Evolutionary conservation across 1,140 invertebrate species (phyloP).

Genomic region (Drosophila watanabei): DNA sequence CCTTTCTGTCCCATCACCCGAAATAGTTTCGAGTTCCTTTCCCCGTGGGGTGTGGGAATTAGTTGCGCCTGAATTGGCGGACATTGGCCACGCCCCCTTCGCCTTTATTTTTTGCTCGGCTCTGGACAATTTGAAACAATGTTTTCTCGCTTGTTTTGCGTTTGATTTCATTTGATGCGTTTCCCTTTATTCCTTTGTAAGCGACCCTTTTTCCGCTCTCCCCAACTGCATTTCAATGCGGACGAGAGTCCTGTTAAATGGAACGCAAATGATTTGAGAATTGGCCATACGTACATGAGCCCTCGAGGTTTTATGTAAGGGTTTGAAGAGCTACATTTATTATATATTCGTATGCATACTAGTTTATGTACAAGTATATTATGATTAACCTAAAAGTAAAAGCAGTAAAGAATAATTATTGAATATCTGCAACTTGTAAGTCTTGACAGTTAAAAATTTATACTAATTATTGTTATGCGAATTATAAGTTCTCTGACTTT

Average conservation of each 20-base stretch:
- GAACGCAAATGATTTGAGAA: slow-evolving; percentile 65
- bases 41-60: slow-evolving; percentile 53
- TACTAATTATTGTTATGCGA: background rate
- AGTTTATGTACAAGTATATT: background rate
- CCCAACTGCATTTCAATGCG: slow-evolving; percentile 58
- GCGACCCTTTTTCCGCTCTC: slow-evolving; percentile 40
- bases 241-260: slow-evolving; percentile 40
- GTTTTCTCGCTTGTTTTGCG: slow-evolving; percentile 81
- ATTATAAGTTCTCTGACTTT: background rate
- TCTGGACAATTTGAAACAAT: slow-evolving; percentile 81
- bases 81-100: slow-evolving; percentile 55
- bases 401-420: background rate
- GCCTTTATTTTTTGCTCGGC: slow-evolving; percentile 39
- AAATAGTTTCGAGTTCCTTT: slow-evolving; percentile 46
- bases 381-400: background rate
- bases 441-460: background rate
- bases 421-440: background rate
- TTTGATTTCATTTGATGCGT: slow-evolving; percentile 80
- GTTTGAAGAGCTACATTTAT: background rate
- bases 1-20: slow-evolving; percentile 32
- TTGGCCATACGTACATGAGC: slow-evolving; percentile 19
- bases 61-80: slow-evolving; percentile 83
- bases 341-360: background rate
- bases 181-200: slow-evolving; percentile 60
- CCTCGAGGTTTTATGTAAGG: background rate